Evolutionary conservation across 2,888 invertebrate species (phyloP).

Genomic region (Idaea straminata): DNA sequence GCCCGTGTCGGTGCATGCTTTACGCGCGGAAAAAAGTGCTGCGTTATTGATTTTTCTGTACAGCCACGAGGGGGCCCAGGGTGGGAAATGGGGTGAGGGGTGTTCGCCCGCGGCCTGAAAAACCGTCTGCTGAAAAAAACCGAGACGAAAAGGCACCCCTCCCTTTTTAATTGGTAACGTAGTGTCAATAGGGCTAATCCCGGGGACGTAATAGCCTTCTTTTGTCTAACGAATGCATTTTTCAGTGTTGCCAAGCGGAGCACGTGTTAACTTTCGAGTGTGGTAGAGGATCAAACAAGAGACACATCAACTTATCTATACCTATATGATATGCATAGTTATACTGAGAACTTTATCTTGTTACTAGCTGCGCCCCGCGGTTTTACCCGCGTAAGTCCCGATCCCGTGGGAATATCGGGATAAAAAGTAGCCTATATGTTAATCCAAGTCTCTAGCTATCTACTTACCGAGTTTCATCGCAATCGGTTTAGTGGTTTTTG

Average conservation of each 20-base stretch:
- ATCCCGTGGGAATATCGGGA: no score
- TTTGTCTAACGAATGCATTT: constrained; percentile 76
- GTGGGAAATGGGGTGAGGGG: constrained; percentile 43
- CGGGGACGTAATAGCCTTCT: constrained; percentile 71
- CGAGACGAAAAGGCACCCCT: constrained; percentile 79
- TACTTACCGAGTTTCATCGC: no score
- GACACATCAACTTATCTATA: not conserved
- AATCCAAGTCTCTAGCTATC: no score
- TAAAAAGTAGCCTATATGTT: no score
- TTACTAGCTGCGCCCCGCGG: no score
- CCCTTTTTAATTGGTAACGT: constrained; percentile 80
- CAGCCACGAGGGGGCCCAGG: constrained; percentile 59
- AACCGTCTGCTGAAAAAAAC: constrained; percentile 79
- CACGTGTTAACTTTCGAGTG: constrained; percentile 19
- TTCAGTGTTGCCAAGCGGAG: constrained; percentile 66
- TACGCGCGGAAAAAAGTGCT: constrained; percentile 81
- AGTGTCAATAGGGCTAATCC: constrained; percentile 81
- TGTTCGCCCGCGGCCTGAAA: constrained; percentile 76
- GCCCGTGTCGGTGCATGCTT: constrained; percentile 77
- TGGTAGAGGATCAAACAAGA: not conserved
- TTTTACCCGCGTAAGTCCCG: no score
- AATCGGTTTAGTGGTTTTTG: no score
- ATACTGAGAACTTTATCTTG: no score
- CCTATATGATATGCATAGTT: no score
- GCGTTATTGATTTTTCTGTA: constrained; percentile 81